A percentile compares a stretch with the other conserved stretches of the same genome.
Conservation (phyloP, 2,888 invertebrate species). For the Cosmopolites sordidus region DNA sequence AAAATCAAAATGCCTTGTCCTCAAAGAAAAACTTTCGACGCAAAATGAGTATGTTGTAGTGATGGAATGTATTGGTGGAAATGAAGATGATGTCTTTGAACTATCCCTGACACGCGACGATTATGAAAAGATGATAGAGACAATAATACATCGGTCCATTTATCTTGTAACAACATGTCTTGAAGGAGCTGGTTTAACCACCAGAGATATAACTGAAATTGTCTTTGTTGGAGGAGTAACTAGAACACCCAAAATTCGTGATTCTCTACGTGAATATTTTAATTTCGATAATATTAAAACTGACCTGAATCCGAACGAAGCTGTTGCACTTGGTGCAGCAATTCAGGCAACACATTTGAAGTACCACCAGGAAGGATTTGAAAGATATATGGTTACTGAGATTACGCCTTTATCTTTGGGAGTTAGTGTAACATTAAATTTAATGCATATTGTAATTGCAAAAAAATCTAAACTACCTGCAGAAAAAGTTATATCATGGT, state of each 20-base stretch:
- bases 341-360: constrained; percentile 32
- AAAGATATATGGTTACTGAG: constrained; percentile 29
- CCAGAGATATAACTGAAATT: constrained; percentile 32
- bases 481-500: too few relatives aligned
- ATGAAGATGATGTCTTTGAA: constrained; percentile 21
- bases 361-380: constrained; percentile 15
- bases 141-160: constrained; percentile 29
- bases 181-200: constrained; percentile 22
- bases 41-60: constrained; percentile 11
- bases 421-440: constrained; percentile 22
- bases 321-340: constrained; percentile 36
- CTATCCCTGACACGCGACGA: constrained; percentile 27
- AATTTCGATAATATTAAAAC: constrained; percentile 26
- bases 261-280: constrained; percentile 30
- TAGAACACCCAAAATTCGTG: constrained; percentile 34
- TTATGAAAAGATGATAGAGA: constrained; percentile 30
- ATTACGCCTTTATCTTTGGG: constrained; percentile 34
- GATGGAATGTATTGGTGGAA: constrained; percentile 27
- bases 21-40: constrained; percentile 21
- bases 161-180: constrained; percentile 29
- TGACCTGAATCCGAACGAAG: constrained; percentile 35
- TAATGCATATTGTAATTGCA: constrained; percentile 17
- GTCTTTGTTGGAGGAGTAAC: constrained; percentile 36
- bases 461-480: too few relatives aligned
- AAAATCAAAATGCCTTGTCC: constrained; percentile 7